Base-by-base conservation (phyloP, 2,113 vertebrate genomes). In the Butorides virescens region DNA sequence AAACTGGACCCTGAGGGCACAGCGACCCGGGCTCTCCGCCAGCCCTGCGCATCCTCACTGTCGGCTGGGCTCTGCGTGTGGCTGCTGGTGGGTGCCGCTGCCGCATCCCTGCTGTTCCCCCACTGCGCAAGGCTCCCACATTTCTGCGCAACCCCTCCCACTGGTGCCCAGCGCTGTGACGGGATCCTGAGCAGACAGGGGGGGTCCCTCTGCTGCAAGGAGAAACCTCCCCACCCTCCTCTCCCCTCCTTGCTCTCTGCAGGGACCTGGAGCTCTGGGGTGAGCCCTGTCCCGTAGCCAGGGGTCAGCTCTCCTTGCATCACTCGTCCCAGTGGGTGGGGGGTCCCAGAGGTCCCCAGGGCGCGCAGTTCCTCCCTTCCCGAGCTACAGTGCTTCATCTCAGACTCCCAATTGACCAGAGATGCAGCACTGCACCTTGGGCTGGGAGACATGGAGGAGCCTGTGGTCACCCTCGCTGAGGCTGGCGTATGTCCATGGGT, bases 371-470 rank as follows among this genome's bases (percentile, higher is more conserved):
- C 98, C 98, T 95, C 98, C 98, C 98, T 98, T 99, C 99, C 99
- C 97, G 99, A 99, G 99, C 99, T 99, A 99, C 99, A 99, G 99
- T 99, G 99, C 99, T 99, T 99, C 99, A 99, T 99, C 99, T 99
- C 99, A 99, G 99, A 99, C 99, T 99, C 99, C 98, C 99, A 99
- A 98, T 98, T 99, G 99, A 99, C 99, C 99, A 99, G 99, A 99
- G 99, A 99, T 99, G 99, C 99, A 99, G 99, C 99, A 99, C 99
- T 99, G 99, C 99, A 99, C 99, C 99, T 96, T 98, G 98, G 99
- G 99, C 99, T 98, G 95, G 98, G 98, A 98, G 98, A 98, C 97
- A 98, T 93, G 77, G 90, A 88, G 5, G 73, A 34, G 70, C 19
- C 75, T 9, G 1, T 2, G 7, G 23, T 22, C 8, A 19, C 15